A percentile compares a stretch with the other conserved stretches of the same genome.
phyloP scores from a whole-genome alignment of 2,113 vertebrate genomes.

The Orcinus orca region DNA sequence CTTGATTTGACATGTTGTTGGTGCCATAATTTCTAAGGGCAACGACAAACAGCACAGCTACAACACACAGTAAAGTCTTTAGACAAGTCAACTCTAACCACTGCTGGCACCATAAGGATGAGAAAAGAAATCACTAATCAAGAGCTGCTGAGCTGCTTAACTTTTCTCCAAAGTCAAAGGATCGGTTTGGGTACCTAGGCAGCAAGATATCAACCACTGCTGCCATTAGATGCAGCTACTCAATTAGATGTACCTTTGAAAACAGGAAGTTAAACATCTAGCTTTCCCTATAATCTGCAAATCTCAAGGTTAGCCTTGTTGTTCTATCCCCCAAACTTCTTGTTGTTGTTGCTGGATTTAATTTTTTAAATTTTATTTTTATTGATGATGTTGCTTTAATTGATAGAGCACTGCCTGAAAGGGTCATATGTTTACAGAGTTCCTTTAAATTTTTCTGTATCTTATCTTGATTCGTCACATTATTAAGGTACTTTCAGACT shows the following conservation, averaged over 20 bases:
- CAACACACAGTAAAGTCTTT: background rate
- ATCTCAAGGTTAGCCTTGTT: background rate
- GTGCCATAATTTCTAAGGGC: conserved; percentile 26
- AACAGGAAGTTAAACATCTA: background rate
- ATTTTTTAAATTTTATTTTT: conserved; percentile 13
- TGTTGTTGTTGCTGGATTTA: background rate
- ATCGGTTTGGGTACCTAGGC: background rate
- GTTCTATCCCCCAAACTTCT: background rate
- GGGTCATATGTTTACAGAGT: conserved; percentile 28
- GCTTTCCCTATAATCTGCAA: background rate
- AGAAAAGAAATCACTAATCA: background rate
- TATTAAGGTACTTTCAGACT: conserved; percentile 40
- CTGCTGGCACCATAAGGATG: background rate
- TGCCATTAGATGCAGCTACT: background rate
- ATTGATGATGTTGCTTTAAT: conserved; percentile 11
- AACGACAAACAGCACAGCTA: background rate
- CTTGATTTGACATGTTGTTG: background rate
- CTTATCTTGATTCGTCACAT: conserved; percentile 55
- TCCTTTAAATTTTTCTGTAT: conserved; percentile 26
- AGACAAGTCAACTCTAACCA: background rate
- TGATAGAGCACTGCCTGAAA: conserved; percentile 5
- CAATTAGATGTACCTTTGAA: rapidly evolving
- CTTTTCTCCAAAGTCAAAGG: conserved; percentile 5
- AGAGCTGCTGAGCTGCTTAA: background rate
- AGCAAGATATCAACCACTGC: background rate